These are phyloP conservation scores for Meloidogyne chitwoodi DNA, from an alignment of 1,140 invertebrate genomes.

Conservation along the genomic window DNA sequence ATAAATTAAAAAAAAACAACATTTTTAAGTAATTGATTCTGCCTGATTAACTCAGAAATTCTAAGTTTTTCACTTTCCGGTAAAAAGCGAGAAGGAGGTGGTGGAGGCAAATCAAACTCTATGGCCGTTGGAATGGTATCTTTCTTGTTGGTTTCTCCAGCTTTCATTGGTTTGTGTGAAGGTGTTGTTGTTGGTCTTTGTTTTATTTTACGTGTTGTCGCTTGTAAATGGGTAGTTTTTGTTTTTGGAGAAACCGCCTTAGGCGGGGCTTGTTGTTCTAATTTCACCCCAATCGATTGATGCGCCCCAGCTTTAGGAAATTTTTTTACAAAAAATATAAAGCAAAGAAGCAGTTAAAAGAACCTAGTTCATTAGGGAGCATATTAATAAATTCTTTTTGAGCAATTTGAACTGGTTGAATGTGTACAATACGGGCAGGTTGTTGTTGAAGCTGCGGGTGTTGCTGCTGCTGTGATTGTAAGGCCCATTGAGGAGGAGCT, in stretches of 20 bases:
- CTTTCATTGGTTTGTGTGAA: background rate
- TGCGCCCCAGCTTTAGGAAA: background rate
- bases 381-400: background rate
- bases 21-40: background rate
- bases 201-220: background rate
- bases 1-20: background rate
- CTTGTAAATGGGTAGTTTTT: background rate
- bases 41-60: background rate
- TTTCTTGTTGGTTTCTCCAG: background rate
- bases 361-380: background rate
- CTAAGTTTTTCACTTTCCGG: slow-evolving; percentile 5
- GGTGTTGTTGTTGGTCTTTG: background rate
- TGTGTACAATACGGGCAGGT: background rate
- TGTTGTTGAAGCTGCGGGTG: background rate
- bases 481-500: background rate
- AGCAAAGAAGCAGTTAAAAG: background rate
- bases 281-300: background rate
- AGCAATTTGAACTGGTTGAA: background rate
- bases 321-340: background rate
- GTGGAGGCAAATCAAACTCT: slow-evolving; percentile 8
- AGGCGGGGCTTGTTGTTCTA: too few relatives aligned
- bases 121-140: background rate
- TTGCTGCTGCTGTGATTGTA: background rate
- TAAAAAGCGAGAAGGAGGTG: slow-evolving; percentile 8
- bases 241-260: too few relatives aligned